A percentile compares a stretch with the other conserved stretches of the same genome.
Conservation (phyloP, 2,113 vertebrate species). For the Chlamydotis undulata region DNA sequence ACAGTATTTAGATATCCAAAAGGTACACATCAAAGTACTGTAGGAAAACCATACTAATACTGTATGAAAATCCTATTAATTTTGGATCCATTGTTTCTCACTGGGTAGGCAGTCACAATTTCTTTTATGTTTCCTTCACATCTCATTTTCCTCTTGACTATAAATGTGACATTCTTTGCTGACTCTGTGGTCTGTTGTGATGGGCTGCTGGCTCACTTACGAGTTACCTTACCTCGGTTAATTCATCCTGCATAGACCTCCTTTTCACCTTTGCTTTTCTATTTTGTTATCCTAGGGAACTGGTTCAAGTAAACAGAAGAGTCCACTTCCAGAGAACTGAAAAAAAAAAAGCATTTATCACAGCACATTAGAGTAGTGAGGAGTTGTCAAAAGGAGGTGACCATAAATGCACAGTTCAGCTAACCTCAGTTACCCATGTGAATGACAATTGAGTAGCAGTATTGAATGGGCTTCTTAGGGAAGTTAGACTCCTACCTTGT, state of each 20-base stretch:
- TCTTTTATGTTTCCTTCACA: constrained; percentile 5
- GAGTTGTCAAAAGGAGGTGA: not conserved
- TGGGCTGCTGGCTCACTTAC: not conserved
- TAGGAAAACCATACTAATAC: not conserved
- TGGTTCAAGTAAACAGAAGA: not conserved
- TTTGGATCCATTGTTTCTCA: not conserved
- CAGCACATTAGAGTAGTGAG: not conserved
- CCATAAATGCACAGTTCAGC: not conserved
- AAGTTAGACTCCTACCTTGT: not conserved
- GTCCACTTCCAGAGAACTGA: not conserved
- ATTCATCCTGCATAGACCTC: not conserved
- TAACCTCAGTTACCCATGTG: not conserved
- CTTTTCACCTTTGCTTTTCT: constrained; percentile 29
- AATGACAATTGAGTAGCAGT: not conserved
- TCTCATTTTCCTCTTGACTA: constrained; percentile 3
- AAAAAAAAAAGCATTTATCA: not conserved
- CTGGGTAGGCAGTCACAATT: not conserved
- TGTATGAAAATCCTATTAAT: not conserved
- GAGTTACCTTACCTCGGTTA: not conserved
- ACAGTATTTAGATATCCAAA: not conserved
- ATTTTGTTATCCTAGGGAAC: not conserved
- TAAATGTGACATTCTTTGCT: constrained; percentile 10
- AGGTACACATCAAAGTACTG: not conserved
- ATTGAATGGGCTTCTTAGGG: not conserved
- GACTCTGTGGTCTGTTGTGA: not conserved